phyloP scores from a whole-genome alignment of 2,888 invertebrate genomes.

The Timema podura region DNA sequence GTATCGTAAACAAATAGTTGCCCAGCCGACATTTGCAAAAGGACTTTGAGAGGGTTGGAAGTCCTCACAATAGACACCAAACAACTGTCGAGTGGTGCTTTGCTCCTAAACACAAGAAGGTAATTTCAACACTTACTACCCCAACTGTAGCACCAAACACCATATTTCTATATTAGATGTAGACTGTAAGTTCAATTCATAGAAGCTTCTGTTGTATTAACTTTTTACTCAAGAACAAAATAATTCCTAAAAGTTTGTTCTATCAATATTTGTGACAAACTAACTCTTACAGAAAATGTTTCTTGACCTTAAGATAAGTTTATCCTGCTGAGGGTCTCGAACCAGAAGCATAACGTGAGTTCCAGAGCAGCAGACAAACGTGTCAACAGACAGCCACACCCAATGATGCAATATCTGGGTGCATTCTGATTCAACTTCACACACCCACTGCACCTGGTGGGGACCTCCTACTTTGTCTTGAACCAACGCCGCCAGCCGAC shows the following conservation, averaged over 20 bases:
- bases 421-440: not conserved
- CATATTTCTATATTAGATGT: too few relatives aligned
- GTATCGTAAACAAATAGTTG: conserved; percentile 42
- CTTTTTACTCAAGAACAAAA: too few relatives aligned
- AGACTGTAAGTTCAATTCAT: too few relatives aligned
- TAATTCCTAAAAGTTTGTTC: too few relatives aligned
- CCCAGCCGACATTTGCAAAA: conserved; percentile 42
- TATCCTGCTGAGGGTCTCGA: not conserved
- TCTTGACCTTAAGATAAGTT: not conserved
- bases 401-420: conserved; percentile 8
- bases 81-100: conserved; percentile 36
- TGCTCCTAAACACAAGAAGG: too few relatives aligned
- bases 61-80: conserved; percentile 42
- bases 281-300: too few relatives aligned
- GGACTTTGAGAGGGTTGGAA: conserved; percentile 36
- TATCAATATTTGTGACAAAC: too few relatives aligned
- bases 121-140: too few relatives aligned
- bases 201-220: too few relatives aligned
- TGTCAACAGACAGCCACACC: conserved; percentile 8
- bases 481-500: conserved; percentile 39
- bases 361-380: not conserved
- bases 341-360: not conserved
- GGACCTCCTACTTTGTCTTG: too few relatives aligned
- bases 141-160: too few relatives aligned
- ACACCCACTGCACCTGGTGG: too few relatives aligned